phyloP scores from a whole-genome alignment of 2,113 vertebrate genomes.

The Hoplias malabaricus region DNA sequence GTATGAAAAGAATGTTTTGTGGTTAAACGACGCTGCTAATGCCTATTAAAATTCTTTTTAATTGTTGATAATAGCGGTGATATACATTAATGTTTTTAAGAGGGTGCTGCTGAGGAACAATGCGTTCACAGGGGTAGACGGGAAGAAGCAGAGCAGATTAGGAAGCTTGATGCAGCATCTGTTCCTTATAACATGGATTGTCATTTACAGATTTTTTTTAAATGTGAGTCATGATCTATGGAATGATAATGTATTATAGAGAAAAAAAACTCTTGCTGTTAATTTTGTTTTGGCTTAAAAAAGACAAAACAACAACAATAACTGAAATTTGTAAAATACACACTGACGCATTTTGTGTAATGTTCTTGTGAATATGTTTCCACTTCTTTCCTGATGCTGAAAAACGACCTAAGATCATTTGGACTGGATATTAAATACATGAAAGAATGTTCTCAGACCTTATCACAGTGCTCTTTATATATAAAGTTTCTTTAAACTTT shows the following conservation, averaged over 20 bases:
- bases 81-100: conserved; percentile 34
- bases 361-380: too few species aligned
- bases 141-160: background rate
- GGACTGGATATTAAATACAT: too few species aligned
- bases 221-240: background rate
- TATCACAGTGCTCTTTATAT: too few species aligned
- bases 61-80: conserved; percentile 44
- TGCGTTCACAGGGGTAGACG: background rate
- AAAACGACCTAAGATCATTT: too few species aligned
- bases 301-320: background rate
- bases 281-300: background rate
- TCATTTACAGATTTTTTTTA: background rate
- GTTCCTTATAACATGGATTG: background rate
- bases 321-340: too few species aligned
- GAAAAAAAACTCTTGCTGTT: background rate
- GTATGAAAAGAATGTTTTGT: conserved; percentile 45
- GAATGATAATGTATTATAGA: background rate
- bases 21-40: conserved; percentile 45
- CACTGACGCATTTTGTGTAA: too few species aligned
- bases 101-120: conserved; percentile 9
- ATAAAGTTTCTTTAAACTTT: too few species aligned
- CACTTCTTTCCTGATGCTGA: too few species aligned
- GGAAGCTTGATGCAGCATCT: background rate
- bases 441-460: too few species aligned
- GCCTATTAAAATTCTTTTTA: conserved; percentile 48